Evolutionary conservation across 2,797 vertebrate species (phyloP).

Genomic region (Poecile montanus): DNA sequence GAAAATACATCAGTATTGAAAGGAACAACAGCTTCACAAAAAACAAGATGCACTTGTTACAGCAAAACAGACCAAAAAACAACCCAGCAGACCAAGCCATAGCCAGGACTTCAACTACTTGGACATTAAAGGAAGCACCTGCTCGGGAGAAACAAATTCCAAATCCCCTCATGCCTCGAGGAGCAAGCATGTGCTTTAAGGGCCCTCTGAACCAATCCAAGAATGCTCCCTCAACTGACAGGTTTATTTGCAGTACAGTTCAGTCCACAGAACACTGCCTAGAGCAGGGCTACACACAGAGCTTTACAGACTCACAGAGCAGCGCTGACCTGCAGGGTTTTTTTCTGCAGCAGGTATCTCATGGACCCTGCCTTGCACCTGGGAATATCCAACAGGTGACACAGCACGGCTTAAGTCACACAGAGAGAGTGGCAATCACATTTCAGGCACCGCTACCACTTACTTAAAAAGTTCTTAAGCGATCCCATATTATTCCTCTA

Average conservation of each 20-base stretch:
- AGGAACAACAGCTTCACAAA: neutral
- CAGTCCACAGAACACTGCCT: neutral
- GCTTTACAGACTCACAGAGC: neutral
- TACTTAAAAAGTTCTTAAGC: neutral
- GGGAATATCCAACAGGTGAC: neutral
- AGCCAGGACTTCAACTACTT: neutral
- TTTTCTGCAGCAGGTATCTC: neutral
- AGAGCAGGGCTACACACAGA: neutral
- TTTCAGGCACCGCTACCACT: neutral
- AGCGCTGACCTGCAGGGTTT: accelerated
- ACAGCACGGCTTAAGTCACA: accelerated
- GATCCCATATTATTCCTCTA: neutral
- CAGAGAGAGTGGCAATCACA: neutral
- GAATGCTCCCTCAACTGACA: accelerated
- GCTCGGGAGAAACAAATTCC: neutral
- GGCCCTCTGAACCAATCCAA: neutral
- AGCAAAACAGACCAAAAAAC: neutral
- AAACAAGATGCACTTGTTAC: neutral
- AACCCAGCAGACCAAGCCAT: neutral
- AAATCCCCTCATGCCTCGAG: neutral
- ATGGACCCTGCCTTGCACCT: neutral
- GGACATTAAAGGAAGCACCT: neutral
- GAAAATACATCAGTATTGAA: neutral
- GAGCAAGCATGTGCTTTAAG: neutral
- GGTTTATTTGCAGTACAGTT: neutral